Evolutionary conservation across 1,140 invertebrate species (phyloP).

Genomic region (Zaprionus capensis): DNA sequence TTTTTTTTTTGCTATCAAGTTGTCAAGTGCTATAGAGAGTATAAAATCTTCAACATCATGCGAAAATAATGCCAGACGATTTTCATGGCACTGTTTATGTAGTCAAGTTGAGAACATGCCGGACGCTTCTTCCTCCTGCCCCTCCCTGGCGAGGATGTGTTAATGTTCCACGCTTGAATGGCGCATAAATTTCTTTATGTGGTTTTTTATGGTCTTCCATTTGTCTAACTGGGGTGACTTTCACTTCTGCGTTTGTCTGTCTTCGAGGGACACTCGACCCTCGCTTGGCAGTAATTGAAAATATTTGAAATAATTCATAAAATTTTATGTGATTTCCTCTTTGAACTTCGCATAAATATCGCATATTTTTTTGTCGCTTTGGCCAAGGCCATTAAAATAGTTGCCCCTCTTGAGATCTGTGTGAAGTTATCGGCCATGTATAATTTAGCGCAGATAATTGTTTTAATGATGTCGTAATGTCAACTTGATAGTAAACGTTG

Average conservation of each 20-base stretch:
- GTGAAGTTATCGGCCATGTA: conserved; percentile 54
- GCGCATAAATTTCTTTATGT: conserved; percentile 79
- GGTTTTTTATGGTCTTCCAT: conserved; percentile 60
- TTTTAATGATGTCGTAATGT: conserved; percentile 80
- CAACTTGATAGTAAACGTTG: conserved; percentile 63
- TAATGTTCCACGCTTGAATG: conserved; percentile 77
- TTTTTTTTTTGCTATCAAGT: background rate
- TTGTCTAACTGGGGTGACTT: conserved; percentile 56
- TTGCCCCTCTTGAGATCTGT: conserved; percentile 29
- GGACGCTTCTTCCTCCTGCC: conserved; percentile 7
- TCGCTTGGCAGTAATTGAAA: conserved; percentile 69
- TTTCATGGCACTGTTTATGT: conserved; percentile 65
- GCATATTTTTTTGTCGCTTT: background rate
- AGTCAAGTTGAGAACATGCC: conserved; percentile 36
- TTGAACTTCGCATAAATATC: conserved; percentile 53
- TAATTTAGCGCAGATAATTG: conserved; percentile 74
- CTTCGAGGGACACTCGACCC: conserved; percentile 31
- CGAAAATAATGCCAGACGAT: background rate
- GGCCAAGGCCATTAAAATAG: conserved; percentile 57
- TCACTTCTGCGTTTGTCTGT: conserved; percentile 30
- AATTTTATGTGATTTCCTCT: conserved; percentile 76
- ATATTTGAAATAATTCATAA: conserved; percentile 82
- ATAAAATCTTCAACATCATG: background rate
- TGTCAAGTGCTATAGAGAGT: background rate
- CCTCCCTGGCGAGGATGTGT: conserved; percentile 63